These are phyloP conservation scores for Plebejus argus DNA, from an alignment of 2,888 invertebrate genomes.

Conservation along the genomic window DNA sequence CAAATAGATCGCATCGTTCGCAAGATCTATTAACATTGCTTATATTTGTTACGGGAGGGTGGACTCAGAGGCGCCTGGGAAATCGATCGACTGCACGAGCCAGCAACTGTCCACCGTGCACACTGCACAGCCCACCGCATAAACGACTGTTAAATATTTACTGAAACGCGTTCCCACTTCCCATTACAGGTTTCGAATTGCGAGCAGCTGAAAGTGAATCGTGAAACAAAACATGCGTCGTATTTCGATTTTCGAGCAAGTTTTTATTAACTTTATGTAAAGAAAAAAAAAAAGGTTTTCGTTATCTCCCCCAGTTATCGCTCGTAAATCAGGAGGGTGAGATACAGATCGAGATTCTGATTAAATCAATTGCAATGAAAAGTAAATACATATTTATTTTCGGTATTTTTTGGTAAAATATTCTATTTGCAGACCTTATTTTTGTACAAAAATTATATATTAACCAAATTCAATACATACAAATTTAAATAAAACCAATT, in stretches of 20 bases:
- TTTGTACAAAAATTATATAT: neutral
- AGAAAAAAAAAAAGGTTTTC: conserved; percentile 30
- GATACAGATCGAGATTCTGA: conserved; percentile 35
- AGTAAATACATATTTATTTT: conserved; percentile 18
- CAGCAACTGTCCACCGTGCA: conserved; percentile 30
- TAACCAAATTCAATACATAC: neutral
- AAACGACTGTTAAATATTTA: conserved; percentile 31
- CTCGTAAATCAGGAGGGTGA: conserved; percentile 42
- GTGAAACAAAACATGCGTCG: conserved; percentile 1
- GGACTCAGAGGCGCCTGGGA: conserved; percentile 40
- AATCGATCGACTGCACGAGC: conserved; percentile 42
- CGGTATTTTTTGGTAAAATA: neutral
- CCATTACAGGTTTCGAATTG: conserved; percentile 10
- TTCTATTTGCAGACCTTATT: neutral
- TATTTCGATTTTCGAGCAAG: neutral
- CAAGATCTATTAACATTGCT: conserved; percentile 28
- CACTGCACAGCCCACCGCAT: conserved; percentile 22
- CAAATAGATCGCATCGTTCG: conserved; percentile 12
- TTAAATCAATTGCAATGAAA: neutral
- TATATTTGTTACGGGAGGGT: conserved; percentile 34
- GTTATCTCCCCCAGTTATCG: conserved; percentile 37
- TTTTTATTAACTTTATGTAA: conserved; percentile 20
- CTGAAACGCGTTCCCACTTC: conserved; percentile 12
- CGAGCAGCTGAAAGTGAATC: neutral
- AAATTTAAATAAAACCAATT: conserved; percentile 17